These are phyloP conservation scores for Cacatua alba DNA, from an alignment of 2,113 vertebrate genomes.

Conservation along the genomic window DNA sequence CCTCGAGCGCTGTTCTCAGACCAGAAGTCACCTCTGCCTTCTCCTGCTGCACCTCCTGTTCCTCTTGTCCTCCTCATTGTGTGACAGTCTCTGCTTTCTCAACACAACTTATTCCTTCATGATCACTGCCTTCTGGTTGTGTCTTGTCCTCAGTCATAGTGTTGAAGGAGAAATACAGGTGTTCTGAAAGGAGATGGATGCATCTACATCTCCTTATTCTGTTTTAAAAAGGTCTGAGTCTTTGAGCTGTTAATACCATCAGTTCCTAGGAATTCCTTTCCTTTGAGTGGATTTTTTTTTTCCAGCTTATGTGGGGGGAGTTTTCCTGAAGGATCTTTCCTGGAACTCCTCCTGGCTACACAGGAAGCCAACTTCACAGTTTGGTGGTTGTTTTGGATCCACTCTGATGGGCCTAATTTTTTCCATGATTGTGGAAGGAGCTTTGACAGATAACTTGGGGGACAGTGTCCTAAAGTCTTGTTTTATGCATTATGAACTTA, in stretches of 20 bases:
- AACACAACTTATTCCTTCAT: not conserved
- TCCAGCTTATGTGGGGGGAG: not conserved
- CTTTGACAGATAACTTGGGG: not conserved
- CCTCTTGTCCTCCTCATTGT: not conserved
- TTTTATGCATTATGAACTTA: not conserved
- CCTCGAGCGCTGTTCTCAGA: not conserved
- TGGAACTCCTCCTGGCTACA: conserved; percentile 9
- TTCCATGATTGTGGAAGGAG: not conserved
- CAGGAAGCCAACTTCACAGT: not conserved
- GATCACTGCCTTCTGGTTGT: not conserved
- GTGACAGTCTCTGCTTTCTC: not conserved
- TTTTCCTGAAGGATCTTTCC: not conserved
- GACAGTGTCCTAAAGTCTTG: not conserved
- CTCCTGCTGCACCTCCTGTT: not conserved
- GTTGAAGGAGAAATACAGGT: not conserved
- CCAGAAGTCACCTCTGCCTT: not conserved
- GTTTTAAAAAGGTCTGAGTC: not conserved
- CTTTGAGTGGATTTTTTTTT: conserved; percentile 2
- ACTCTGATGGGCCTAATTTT: not conserved
- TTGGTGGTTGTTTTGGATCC: not conserved
- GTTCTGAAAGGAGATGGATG: not conserved
- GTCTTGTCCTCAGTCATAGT: not conserved
- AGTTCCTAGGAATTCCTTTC: conserved; percentile 5
- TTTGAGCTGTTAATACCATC: not conserved
- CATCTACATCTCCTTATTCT: not conserved